phyloP scores from a whole-genome alignment of 2,888 invertebrate genomes.

The Plusia festucae region DNA sequence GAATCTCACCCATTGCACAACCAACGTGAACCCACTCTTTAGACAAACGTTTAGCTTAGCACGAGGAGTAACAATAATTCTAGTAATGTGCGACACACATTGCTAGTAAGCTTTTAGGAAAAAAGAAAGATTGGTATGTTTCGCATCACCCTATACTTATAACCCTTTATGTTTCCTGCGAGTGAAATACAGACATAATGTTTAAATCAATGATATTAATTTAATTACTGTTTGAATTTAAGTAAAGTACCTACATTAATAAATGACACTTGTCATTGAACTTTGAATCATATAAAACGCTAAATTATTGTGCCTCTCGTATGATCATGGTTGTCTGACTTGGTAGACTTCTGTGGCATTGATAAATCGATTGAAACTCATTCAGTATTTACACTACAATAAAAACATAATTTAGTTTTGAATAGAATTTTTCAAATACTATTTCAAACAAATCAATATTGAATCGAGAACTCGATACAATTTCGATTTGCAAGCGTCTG shows the following conservation, averaged over 20 bases:
- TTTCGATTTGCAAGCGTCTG: conserved; percentile 25
- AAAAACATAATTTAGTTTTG: conserved; percentile 4
- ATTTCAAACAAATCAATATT: conserved; percentile 31
- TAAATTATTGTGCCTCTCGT: conserved; percentile 8
- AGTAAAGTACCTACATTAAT: not conserved
- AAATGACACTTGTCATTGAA: conserved; percentile 11
- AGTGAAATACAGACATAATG: not conserved
- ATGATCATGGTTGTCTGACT: conserved; percentile 15
- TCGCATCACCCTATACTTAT: too few species aligned
- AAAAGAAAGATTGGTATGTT: too few species aligned
- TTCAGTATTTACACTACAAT: not conserved
- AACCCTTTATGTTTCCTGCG: too few species aligned
- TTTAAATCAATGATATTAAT: not conserved
- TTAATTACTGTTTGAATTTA: conserved; percentile 12
- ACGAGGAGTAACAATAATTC: too few species aligned
- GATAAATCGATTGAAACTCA: conserved; percentile 7
- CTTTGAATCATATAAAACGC: conserved; percentile 10
- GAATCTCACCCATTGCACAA: too few species aligned
- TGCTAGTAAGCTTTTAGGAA: too few species aligned
- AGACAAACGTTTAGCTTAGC: too few species aligned
- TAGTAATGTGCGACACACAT: too few species aligned
- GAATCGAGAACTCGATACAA: conserved; percentile 26
- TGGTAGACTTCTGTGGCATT: conserved; percentile 5
- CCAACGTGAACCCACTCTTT: too few species aligned
- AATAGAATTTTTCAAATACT: conserved; percentile 9